phyloP scores from a whole-genome alignment of 2,888 invertebrate genomes.

The Hipparchia semele region DNA sequence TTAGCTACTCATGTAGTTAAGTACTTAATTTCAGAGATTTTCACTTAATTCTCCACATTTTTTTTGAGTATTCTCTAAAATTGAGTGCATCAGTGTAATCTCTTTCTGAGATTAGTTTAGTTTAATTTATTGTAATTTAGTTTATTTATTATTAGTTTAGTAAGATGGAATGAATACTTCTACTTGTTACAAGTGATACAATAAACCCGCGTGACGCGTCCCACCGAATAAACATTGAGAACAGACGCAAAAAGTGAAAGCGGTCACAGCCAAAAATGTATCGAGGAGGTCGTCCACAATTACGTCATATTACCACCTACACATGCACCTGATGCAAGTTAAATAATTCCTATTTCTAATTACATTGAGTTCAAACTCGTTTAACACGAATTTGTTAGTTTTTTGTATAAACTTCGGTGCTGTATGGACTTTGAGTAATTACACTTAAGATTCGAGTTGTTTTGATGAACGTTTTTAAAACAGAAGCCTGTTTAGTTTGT shows the following conservation, averaged over 20 bases:
- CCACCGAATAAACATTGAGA: slow-evolving; percentile 24
- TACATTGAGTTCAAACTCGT: slow-evolving; percentile 23
- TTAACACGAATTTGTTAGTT: not conserved
- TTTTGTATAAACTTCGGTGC: slow-evolving; percentile 23
- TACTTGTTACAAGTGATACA: too few species aligned
- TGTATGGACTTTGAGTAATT: slow-evolving; percentile 20
- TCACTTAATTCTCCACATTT: too few species aligned
- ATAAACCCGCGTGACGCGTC: too few species aligned
- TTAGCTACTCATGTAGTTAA: too few species aligned
- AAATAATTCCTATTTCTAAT: slow-evolving; percentile 14
- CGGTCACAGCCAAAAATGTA: slow-evolving; percentile 59
- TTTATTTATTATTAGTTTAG: too few species aligned
- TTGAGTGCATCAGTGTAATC: too few species aligned
- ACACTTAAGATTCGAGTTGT: not conserved
- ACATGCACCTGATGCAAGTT: slow-evolving; percentile 3
- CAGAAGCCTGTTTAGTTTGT: not conserved
- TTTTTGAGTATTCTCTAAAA: too few species aligned
- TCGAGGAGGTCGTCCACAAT: slow-evolving; percentile 55
- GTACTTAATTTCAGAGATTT: too few species aligned
- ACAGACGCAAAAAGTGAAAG: slow-evolving; percentile 60
- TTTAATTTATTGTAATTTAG: too few species aligned
- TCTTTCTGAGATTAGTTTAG: too few species aligned
- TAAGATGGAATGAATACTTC: too few species aligned
- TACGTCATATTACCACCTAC: slow-evolving; percentile 50
- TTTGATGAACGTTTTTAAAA: not conserved